A percentile compares a stretch with the other conserved stretches of the same genome.
These are phyloP conservation scores for Sylvilagus floridanus DNA, from an alignment of 2,797 vertebrate genomes.

Conservation along the genomic window DNA sequence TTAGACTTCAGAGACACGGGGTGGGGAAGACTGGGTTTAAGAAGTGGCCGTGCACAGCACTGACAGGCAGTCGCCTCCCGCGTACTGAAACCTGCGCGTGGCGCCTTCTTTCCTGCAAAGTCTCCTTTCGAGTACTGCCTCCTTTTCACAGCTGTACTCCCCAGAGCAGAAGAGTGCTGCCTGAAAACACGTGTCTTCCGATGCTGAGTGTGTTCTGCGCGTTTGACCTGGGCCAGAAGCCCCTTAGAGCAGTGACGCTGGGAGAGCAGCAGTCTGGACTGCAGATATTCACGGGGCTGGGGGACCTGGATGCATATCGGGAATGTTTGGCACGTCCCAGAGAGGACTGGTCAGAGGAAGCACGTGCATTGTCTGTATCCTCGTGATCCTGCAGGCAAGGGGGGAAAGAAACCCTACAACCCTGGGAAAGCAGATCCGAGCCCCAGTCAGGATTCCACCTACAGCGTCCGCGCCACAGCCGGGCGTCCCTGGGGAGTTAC, in stretches of 20 bases:
- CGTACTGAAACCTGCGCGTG: not conserved
- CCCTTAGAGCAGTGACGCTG: not conserved
- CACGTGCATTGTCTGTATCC: not conserved
- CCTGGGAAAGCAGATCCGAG: not conserved
- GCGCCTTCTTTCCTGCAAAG: not conserved
- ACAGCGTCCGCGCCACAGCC: not conserved
- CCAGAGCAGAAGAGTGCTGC: not conserved
- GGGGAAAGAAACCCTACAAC: not conserved
- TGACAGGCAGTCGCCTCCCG: not conserved
- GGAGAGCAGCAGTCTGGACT: not conserved
- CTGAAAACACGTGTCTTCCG: not conserved
- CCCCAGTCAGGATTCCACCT: not conserved
- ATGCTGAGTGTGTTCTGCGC: not conserved
- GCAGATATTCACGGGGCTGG: not conserved
- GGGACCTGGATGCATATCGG: not conserved
- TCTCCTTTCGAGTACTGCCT: not conserved
- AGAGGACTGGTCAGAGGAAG: not conserved
- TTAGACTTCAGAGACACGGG: slow-evolving; percentile 47
- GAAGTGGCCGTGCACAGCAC: not conserved
- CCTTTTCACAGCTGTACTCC: not conserved
- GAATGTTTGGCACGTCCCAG: not conserved
- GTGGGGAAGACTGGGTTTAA: not conserved
- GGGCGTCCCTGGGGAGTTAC: not conserved
- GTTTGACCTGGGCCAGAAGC: not conserved
- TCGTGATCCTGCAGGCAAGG: not conserved